Conservation (phyloP, 2,888 invertebrate genomes). For the Lottia scabra region DNA sequence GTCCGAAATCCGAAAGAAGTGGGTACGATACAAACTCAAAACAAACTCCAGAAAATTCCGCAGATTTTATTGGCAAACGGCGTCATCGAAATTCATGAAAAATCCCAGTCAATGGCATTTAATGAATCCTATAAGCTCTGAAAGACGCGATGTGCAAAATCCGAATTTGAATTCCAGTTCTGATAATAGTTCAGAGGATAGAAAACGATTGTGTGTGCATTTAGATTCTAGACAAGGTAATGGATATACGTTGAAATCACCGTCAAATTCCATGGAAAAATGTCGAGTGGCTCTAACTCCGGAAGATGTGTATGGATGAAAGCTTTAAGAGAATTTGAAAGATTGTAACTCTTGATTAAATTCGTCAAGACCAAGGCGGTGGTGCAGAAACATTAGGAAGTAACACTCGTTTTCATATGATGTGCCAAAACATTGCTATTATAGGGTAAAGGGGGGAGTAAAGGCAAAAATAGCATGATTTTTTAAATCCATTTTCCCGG, state of each 20-base stretch:
- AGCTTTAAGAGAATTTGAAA: background rate
- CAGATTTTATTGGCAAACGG: conserved; percentile 10
- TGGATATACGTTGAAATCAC: background rate
- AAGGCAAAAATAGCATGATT: too few species aligned
- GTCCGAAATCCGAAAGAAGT: conserved; percentile 49
- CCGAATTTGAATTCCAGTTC: background rate
- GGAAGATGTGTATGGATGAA: background rate
- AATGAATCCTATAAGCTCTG: background rate
- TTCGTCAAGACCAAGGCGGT: too few species aligned
- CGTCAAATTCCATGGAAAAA: background rate
- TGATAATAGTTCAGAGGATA: background rate
- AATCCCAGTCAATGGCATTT: background rate
- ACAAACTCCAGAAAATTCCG: conserved; percentile 15
- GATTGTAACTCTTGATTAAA: too few species aligned
- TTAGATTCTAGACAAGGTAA: background rate
- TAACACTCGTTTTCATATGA: too few species aligned
- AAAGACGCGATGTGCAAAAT: background rate
- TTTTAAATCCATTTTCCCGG: too few species aligned
- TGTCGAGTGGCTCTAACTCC: background rate
- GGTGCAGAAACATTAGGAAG: too few species aligned
- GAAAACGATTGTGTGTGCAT: background rate
- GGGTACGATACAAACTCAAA: conserved; percentile 31
- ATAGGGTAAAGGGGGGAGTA: too few species aligned
- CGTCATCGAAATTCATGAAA: conserved; percentile 7
- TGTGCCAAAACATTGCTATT: too few species aligned